Conservation (phyloP, 2,888 invertebrate genomes). For the Litoditis marina region DNA sequence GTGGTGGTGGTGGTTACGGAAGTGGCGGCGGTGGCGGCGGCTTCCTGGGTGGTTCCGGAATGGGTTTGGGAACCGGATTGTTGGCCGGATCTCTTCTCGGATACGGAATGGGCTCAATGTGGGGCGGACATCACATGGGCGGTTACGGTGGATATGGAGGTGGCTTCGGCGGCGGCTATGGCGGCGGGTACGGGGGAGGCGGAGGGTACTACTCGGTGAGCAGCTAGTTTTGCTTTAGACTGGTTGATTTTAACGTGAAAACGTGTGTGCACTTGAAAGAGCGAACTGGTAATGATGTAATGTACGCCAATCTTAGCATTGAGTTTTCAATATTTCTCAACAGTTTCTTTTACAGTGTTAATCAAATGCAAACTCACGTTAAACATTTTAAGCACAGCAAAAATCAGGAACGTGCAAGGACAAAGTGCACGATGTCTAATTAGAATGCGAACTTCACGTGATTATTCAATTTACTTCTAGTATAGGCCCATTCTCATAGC, state of each 20-base stretch:
- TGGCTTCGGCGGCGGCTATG: conserved; percentile 40
- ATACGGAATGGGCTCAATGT: conserved; percentile 42
- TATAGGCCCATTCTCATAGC: too few species aligned
- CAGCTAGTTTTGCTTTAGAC: neutral
- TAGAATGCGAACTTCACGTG: too few species aligned
- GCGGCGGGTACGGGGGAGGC: conserved; percentile 43
- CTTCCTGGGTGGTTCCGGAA: conserved; percentile 28
- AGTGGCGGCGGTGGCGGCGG: conserved; percentile 25
- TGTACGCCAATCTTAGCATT: too few species aligned
- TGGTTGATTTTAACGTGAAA: neutral
- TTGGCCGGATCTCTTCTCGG: conserved; percentile 50
- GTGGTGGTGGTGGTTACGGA: conserved; percentile 18
- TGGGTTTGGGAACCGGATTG: conserved; percentile 51
- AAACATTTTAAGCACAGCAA: too few species aligned
- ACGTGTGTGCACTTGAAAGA: neutral
- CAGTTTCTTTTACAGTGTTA: too few species aligned
- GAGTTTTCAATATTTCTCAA: too few species aligned
- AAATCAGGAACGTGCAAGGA: too few species aligned
- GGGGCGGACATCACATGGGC: conserved; percentile 33
- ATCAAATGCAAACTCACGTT: too few species aligned
- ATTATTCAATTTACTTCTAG: too few species aligned
- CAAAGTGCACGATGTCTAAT: too few species aligned
- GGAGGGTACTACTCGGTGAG: conserved; percentile 42
- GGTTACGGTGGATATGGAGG: conserved; percentile 39
- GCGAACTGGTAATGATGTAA: neutral